phyloP scores from a whole-genome alignment of 2,888 invertebrate species.

The Eledona agricola region DNA sequence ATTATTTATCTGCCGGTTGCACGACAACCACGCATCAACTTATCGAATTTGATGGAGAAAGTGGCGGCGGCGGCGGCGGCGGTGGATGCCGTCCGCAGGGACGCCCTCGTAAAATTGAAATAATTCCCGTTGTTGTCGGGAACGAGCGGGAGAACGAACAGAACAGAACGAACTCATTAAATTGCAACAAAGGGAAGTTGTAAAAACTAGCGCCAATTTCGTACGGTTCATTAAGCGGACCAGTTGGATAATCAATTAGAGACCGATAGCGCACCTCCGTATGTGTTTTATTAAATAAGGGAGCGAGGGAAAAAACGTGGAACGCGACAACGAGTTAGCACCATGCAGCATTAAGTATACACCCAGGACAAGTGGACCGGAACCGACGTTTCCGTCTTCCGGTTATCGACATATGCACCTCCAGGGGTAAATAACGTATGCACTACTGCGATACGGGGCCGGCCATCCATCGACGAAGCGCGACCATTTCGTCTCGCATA shows the following conservation, averaged over 20 bases:
- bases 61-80: no score
- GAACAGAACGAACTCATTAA: no score
- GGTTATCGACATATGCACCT: slow-evolving; percentile 52
- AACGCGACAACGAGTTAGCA: slow-evolving; percentile 51
- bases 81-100: slow-evolving; percentile 35
- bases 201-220: slow-evolving; percentile 38
- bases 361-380: slow-evolving; percentile 49
- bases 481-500: slow-evolving; percentile 16
- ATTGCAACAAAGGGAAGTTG: slow-evolving; percentile 28
- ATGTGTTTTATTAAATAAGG: slow-evolving; percentile 54
- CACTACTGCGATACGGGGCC: slow-evolving; percentile 10
- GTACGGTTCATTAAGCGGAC: slow-evolving; percentile 55
- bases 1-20: slow-evolving; percentile 53
- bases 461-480: slow-evolving; percentile 14
- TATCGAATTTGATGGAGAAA: slow-evolving; percentile 49
- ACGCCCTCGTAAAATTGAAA: slow-evolving; percentile 32
- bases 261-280: slow-evolving; percentile 48
- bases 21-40: slow-evolving; percentile 49
- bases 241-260: slow-evolving; percentile 56
- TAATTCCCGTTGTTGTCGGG: slow-evolving; percentile 21
- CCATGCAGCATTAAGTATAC: slow-evolving; percentile 46
- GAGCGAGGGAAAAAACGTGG: slow-evolving; percentile 49
- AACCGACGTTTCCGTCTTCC: slow-evolving; percentile 53
- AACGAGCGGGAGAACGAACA: no score
- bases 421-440: slow-evolving; percentile 20